These are phyloP conservation scores for Ciconia stormi DNA, from an alignment of 2,113 vertebrate species.

Conservation along the genomic window DNA sequence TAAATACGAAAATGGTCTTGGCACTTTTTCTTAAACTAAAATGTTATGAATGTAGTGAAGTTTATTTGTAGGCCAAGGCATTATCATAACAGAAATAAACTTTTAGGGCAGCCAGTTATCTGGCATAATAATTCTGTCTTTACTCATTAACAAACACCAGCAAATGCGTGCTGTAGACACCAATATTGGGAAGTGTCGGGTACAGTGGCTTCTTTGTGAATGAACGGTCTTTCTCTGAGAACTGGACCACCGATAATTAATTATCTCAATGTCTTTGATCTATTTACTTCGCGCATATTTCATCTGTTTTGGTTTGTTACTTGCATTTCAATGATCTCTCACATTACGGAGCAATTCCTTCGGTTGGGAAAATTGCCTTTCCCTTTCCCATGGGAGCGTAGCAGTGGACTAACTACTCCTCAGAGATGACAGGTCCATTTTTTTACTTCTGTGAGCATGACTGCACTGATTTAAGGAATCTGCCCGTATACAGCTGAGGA, in stretches of 20 bases:
- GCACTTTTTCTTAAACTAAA: background rate
- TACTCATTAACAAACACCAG: slow-evolving; percentile 31
- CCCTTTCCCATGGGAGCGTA: slow-evolving; percentile 53
- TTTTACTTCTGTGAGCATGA: slow-evolving; percentile 44
- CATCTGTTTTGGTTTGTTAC: slow-evolving; percentile 63
- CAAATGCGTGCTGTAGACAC: background rate
- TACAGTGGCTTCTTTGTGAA: slow-evolving; percentile 61
- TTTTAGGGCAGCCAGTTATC: background rate
- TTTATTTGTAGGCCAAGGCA: slow-evolving; percentile 3
- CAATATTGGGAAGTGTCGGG: background rate
- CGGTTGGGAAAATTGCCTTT: slow-evolving; percentile 51
- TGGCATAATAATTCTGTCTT: slow-evolving; percentile 29
- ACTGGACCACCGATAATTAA: slow-evolving; percentile 35
- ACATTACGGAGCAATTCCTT: slow-evolving; percentile 17
- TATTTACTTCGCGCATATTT: slow-evolving; percentile 55
- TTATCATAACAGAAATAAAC: background rate
- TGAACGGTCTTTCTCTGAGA: slow-evolving; percentile 38
- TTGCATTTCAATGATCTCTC: slow-evolving; percentile 60
- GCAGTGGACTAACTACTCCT: background rate
- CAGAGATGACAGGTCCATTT: slow-evolving; percentile 44
- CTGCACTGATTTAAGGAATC: slow-evolving; percentile 46
- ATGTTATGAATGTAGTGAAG: background rate
- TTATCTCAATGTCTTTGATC: slow-evolving; percentile 64
- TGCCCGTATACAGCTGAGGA: slow-evolving; percentile 18
- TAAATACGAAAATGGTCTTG: background rate